Conservation (phyloP, 1,140 invertebrate genomes). For the Tetramorium parvispinum region DNA sequence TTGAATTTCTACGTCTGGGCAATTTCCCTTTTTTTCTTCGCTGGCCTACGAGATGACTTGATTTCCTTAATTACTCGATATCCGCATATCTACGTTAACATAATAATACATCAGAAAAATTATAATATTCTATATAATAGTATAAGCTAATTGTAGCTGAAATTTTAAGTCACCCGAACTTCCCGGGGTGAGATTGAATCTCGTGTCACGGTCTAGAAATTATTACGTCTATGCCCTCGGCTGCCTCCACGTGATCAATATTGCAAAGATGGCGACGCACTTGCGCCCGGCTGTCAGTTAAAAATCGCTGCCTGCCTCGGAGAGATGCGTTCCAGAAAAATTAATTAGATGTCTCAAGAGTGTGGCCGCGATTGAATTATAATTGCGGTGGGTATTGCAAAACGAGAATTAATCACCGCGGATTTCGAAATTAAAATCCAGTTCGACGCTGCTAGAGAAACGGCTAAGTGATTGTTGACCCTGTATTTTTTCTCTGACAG, state of each 20-base stretch:
- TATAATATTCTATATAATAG: no score
- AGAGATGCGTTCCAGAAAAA: not conserved
- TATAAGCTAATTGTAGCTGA: no score
- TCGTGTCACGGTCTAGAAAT: no score
- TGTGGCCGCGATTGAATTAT: not conserved
- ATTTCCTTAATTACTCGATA: no score
- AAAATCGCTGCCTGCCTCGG: not conserved
- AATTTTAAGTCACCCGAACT: no score
- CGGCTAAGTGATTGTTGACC: not conserved
- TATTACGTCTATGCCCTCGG: not conserved
- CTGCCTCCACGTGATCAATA: not conserved
- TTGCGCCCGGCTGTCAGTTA: slow-evolving; percentile 7
- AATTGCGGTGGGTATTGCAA: not conserved
- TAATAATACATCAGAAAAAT: no score
- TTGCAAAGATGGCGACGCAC: not conserved
- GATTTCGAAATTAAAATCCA: not conserved
- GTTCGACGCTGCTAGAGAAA: not conserved
- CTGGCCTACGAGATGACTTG: no score
- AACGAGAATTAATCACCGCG: not conserved
- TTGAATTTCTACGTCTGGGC: not conserved
- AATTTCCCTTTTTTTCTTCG: no score
- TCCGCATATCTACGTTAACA: no score
- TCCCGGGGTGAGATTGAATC: no score
- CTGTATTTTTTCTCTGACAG: slow-evolving; percentile 62
- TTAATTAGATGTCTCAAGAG: not conserved